Evolutionary conservation across 2,113 vertebrate genomes (phyloP), one percentile per base, ranked within the genome.

Genomic region (Mus pahari): DNA sequence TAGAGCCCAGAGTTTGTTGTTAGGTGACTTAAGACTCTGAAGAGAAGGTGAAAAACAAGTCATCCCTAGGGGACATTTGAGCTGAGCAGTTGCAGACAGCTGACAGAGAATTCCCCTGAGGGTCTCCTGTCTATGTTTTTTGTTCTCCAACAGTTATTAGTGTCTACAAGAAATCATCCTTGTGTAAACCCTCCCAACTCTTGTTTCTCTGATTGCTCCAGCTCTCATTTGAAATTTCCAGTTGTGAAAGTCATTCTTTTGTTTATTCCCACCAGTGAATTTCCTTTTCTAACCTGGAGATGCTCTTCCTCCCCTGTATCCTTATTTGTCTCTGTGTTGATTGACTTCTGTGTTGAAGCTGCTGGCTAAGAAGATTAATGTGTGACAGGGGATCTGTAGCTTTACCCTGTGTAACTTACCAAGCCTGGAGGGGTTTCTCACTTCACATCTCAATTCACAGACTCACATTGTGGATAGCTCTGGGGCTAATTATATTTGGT

Each of bases 191-290:
- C 48, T 31, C 31, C 68, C 36, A 42, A 64, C 60, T 86, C 53
- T 31, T 31, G 60, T 81, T 96, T 94, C 75, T 94, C 36, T 79
- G 55, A 62, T 74, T 82, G 33, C 26, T 86, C 88, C 10, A 55
- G 83, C 48, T 95, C 81, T 83, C 42, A 86, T 81, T 75, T 89
- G 55, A 90, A 95, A 94, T 73, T 24, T 20, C 2, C 33, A 71
- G 53, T 53, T 53, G 17, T 90, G 39, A 92, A 86, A 95, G 36
- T 36, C 66, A 26, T 77, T 60, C 5, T 64, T 89, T 77, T 71
- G 10, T 8, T 86, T 75, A 70, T 28, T 86, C 83, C 14, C 64
- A 66, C 45, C 83, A 74, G 55, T 1, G 45, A 33, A 90, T 70
- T 88, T 75, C 86, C 20, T 92, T 87, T 90, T 22, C 20, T 53